Base-by-base conservation (phyloP, 2,113 vertebrate species). In the Climacteris rufus region DNA sequence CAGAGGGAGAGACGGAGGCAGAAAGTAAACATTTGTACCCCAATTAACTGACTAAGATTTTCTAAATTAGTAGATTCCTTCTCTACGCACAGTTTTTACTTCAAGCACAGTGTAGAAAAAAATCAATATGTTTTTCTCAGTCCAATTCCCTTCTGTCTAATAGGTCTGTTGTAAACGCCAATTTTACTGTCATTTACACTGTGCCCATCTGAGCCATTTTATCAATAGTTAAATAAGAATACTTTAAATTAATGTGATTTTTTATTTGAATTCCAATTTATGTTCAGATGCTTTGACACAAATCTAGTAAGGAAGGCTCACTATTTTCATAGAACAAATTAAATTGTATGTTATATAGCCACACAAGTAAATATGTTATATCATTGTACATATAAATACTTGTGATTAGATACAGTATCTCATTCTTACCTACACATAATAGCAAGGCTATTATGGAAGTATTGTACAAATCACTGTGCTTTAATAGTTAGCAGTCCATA, bases 181-280 rank as follows among this genome's bases (percentile, higher is more conserved):
- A 78, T 96, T 96, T 96, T 87, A 92, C 89, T 95, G 86, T 96
- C 96, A 93, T 94, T 96, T 96, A 92, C 93, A 78, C 94, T 81
- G 72, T 71, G 83, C 76, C 47, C 83, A 87, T 95, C 93, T 84
- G 76, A 97, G 93, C 89, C 87, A 66, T 97, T 96, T 94, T 92
- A 94, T 95, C 93, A 94, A 95, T 95, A 93, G 94, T 94, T 97
- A 97, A 97, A 96, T 95, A 96, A 96, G 95, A 95, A 96, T 91
- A 94, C 86, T 93, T 92, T 89, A 89, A 94, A 93, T 89, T 90
- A 94, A 93, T 83, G 86, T 78, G 91, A 78, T 89, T 92, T 94
- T 97, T 96, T 94, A 95, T 95, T 93, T 94, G 83, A 97, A 95
- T 95, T 93, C 84, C 89, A 71, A 93, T 96, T 94, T 94, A 71